Percentiles rank a stretch among this genome's conserved stretches.
phyloP scores from a whole-genome alignment of 2,113 vertebrate genomes.

The Sylvilagus bachmani region DNA sequence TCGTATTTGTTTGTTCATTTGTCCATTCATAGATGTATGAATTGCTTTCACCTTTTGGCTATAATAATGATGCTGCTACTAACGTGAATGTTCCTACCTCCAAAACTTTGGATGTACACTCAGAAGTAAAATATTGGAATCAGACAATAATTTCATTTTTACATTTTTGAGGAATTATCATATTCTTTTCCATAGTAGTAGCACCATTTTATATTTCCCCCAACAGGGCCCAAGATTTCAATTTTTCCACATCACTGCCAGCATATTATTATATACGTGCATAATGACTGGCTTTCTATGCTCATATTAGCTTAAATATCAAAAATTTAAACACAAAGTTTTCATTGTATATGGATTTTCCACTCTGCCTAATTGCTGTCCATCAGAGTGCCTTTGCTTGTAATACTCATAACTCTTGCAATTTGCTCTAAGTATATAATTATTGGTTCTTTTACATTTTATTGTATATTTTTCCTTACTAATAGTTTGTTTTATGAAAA shows the following conservation, averaged over 20 bases:
- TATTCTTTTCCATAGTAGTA: background rate
- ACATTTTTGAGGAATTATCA: background rate
- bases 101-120: background rate
- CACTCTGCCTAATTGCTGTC: background rate
- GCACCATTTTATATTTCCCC: background rate
- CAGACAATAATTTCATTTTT: background rate
- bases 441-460: background rate
- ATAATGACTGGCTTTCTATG: background rate
- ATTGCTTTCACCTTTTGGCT: background rate
- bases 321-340: background rate
- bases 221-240: accelerated
- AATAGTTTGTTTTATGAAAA: background rate
- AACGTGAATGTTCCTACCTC: background rate
- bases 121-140: background rate
- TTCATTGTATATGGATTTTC: background rate
- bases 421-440: background rate
- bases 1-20: background rate
- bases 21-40: background rate
- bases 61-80: background rate
- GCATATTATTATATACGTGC: background rate
- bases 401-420: background rate
- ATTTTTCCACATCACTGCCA: background rate
- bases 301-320: background rate
- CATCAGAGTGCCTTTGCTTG: background rate
- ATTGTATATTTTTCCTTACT: background rate